Conservation (phyloP, 2,888 invertebrate genomes). For the Philonicus albiceps region DNA sequence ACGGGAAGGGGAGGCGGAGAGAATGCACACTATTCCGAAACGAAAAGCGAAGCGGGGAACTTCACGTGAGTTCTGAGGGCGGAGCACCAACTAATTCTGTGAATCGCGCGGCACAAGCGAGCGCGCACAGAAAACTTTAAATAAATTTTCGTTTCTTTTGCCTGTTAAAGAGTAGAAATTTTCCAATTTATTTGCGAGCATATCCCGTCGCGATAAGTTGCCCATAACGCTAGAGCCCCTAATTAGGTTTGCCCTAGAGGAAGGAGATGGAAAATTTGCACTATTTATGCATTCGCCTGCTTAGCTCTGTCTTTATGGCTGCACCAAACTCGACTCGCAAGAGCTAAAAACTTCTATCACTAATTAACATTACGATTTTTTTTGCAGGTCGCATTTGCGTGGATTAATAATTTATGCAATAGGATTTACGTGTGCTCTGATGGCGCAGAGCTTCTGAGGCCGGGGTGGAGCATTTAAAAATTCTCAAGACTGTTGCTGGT, state of each 20-base stretch:
- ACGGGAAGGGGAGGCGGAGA: background rate
- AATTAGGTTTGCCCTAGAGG: background rate
- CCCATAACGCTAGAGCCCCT: background rate
- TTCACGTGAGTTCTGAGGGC: background rate
- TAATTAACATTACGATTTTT: constrained; percentile 10
- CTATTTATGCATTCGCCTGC: constrained; percentile 4
- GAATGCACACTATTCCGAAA: background rate
- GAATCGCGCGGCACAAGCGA: background rate
- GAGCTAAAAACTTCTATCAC: constrained; percentile 2
- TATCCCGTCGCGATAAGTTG: background rate
- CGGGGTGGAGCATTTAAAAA: background rate
- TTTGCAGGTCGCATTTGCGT: background rate
- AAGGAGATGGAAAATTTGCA: background rate
- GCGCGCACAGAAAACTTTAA: background rate
- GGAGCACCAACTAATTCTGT: background rate
- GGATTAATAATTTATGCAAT: constrained; percentile 17
- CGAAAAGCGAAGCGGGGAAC: background rate
- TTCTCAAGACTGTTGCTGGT: background rate
- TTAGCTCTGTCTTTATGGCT: background rate
- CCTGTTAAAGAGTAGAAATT: background rate
- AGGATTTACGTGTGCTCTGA: background rate
- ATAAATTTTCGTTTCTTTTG: background rate
- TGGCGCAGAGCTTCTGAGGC: background rate
- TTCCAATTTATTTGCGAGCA: background rate
- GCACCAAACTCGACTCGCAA: background rate